Conservation (phyloP, 1,140 invertebrate species). For the Micrasema minimum region DNA sequence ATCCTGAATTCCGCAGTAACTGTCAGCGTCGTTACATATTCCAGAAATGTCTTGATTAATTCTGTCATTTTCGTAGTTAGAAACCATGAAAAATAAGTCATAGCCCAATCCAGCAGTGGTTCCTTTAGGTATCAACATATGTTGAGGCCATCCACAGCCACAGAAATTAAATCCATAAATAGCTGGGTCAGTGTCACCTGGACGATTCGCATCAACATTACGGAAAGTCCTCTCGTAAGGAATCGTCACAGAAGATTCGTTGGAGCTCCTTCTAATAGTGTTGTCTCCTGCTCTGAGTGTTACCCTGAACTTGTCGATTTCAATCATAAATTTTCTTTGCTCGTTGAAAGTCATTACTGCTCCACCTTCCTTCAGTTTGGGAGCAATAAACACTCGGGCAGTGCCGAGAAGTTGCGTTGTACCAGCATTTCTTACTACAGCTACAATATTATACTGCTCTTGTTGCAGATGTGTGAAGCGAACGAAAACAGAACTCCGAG, state of each 20-base stretch:
- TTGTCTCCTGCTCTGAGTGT: conserved; percentile 74
- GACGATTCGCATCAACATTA: conserved; percentile 67
- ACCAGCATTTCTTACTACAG: conserved; percentile 71
- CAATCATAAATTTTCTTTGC: conserved; percentile 79
- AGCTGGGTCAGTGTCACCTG: conserved; percentile 60
- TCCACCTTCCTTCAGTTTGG: conserved; percentile 76
- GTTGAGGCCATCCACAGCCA: conserved; percentile 89
- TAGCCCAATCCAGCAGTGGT: conserved; percentile 70
- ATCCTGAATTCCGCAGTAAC: conserved; percentile 79
- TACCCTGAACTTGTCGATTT: conserved; percentile 79
- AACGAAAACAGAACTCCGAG: conserved; percentile 76
- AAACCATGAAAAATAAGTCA: conserved; percentile 85
- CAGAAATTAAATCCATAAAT: conserved; percentile 79
- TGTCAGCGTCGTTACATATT: conserved; percentile 74
- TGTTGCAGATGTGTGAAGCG: conserved; percentile 81
- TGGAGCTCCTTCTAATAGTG: conserved; percentile 70
- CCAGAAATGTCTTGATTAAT: conserved; percentile 59
- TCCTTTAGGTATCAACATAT: conserved; percentile 84
- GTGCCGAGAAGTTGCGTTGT: conserved; percentile 68
- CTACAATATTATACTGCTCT: conserved; percentile 73
- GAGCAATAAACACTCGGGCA: conserved; percentile 80
- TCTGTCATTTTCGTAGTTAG: conserved; percentile 76
- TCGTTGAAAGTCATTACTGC: conserved; percentile 72
- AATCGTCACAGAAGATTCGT: conserved; percentile 77
- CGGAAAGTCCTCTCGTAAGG: conserved; percentile 79